Evolutionary conservation across 1,140 invertebrate species (phyloP), one percentile per base, ranked within the genome.

Genomic region (Drosophila jambulina): DNA sequence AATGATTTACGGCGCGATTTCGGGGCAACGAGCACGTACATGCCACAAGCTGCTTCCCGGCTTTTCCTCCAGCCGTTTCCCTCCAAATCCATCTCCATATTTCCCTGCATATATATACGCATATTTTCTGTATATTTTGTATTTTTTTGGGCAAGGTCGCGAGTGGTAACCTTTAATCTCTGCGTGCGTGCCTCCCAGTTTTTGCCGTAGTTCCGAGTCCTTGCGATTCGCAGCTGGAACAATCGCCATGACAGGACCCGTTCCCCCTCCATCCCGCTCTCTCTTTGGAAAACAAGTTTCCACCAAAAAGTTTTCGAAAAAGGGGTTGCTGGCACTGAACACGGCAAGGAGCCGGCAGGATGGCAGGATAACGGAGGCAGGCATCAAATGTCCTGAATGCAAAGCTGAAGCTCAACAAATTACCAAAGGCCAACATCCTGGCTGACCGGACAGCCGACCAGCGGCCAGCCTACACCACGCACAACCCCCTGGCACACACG

Each of bases 151-250:
- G 60, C 84, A 90, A 88, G 84, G 84, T 88, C 84, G 85, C 85
- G 78, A 88, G 80, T 84, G 84, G 80, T 88, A 88, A 88, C 84
- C 84, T 88, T 88, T 88, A 88, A 88, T 90, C 84, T 90, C 77
- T 78, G 61, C 75, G 76, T 88, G 80, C 84, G 77, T 84, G 80
- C 81, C 72, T 70, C 67, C 68, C 79, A 70, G 67, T 53, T 46
- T 54, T 56, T 56, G 40, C 49, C 56, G 48, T 29, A n/a, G 46
- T 19, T 29, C 12, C 15, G 3, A 59, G 36, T 48, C 29, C 34
- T 74, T 45, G 42, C 42, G 19, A 38, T 27, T 27, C 48, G 62
- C 62, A 64, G 62, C 62, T 53, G 51, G n/a, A 54, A 56, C 53
- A 56, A 56, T n/a, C 53, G 53, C 46, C 63, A 82, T 78, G 48